Conservation (phyloP, 2,888 invertebrate genomes). For the Apotomis betuletana region DNA sequence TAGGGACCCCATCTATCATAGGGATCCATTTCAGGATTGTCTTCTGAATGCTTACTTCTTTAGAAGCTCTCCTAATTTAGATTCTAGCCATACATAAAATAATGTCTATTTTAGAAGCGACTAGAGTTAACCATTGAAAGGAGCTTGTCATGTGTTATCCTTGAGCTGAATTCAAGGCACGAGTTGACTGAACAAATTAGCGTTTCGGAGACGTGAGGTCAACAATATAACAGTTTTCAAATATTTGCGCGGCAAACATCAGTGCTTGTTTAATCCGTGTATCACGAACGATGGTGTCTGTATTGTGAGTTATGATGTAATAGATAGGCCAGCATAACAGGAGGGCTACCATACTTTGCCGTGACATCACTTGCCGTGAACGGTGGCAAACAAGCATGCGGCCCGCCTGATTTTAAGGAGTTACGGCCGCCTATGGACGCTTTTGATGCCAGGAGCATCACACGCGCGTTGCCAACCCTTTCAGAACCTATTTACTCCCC, state of each 20-base stretch:
- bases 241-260: constrained; percentile 22
- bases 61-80: not conserved
- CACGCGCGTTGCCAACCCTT: too few relatives aligned
- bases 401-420: too few relatives aligned
- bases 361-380: too few relatives aligned
- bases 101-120: not conserved
- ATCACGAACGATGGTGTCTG: constrained; percentile 18
- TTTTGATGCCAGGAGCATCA: too few relatives aligned
- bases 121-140: not conserved
- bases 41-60: too few relatives aligned
- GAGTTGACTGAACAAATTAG: constrained; percentile 25
- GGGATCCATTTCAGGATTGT: too few relatives aligned
- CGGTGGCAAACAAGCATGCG: too few relatives aligned
- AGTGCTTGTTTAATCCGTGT: constrained; percentile 1
- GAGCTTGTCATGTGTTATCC: not conserved
- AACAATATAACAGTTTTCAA: constrained; percentile 23
- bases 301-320: constrained; percentile 3
- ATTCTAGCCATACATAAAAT: not conserved
- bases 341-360: too few relatives aligned
- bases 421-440: too few relatives aligned
- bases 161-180: constrained; percentile 12
- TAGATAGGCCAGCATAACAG: not conserved
- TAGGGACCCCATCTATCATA: too few relatives aligned
- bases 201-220: constrained; percentile 16
- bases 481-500: too few relatives aligned